Evolutionary conservation across 2,797 vertebrate species (phyloP), one percentile per base, ranked within the genome.

Genomic region (Sebastolobus alascanus): DNA sequence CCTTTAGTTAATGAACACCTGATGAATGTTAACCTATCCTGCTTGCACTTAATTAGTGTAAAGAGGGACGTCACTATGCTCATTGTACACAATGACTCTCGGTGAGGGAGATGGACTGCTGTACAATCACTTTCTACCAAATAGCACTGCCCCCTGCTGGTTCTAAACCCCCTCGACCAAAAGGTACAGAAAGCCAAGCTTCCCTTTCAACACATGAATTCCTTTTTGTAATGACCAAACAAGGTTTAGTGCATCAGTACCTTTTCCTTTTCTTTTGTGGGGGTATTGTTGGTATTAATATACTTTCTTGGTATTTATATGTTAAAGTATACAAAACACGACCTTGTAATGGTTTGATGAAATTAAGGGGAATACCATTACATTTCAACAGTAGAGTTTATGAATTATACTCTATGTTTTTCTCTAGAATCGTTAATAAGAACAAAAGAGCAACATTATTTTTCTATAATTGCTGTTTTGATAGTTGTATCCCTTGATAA

Each of bases 81-180:
- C 18, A 66, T 6, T 80, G 68, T 69, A 52, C 77, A 77, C 52
- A 6, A 64, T 37, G 77, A 31, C 70, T 76, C 46, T 79, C 14
- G 60, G 38, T 55, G 67, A 82, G 71, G 65, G 76, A 73, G 61
- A 81, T 16, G 18, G 54, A 78, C 71, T 71, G 84, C 70, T 84
- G 82, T 75, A 84, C 89, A 87, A 87, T 90, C 87, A 87, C 73
- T 85, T 77, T 88, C 65, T 73, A 85, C 82, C 87, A 67, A 83
- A 85, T 78, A 91, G 87, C 87, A 93, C 92, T 94, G 93, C 93
- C 93, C 91, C 91, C 94, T 94, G 78, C 91, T 93, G 95, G 92
- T 85, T 29, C 1, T 11, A 70, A 25, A 59, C 46, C 12, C 69
- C 56, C 40, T 1, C 74, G 56, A 77, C 77, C 85, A 80, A 82